Percentiles rank a stretch among this genome's conserved stretches.
Conservation (phyloP, 2,888 invertebrate genomes). For the Cataglyphis altisquamis region DNA sequence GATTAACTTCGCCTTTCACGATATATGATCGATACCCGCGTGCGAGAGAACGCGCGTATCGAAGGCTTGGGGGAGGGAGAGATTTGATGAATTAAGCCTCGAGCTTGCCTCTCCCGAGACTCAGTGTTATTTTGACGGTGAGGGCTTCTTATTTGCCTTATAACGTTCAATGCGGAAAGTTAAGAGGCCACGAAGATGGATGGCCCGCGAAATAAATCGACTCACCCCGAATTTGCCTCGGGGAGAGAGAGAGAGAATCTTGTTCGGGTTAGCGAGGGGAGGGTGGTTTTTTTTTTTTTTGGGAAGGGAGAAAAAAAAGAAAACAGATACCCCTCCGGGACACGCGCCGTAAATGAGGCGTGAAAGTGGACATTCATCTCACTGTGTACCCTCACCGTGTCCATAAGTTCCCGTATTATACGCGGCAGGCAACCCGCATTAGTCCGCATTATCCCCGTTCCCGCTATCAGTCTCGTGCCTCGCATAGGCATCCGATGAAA, state of each 20-base stretch:
- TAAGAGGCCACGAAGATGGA: conserved; percentile 11
- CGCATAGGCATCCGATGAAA: conserved; percentile 10
- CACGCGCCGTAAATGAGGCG: conserved; percentile 32
- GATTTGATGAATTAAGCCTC: conserved; percentile 35
- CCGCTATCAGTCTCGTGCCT: conserved; percentile 2
- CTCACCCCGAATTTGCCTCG: conserved; percentile 5
- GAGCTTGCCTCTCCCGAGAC: neutral
- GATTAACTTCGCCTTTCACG: conserved; percentile 41
- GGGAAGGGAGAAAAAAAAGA: neutral
- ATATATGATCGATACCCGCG: conserved; percentile 34
- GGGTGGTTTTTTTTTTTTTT: neutral
- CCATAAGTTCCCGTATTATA: conserved; percentile 50
- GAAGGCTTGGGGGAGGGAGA: conserved; percentile 16
- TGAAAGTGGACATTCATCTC: conserved; percentile 46
- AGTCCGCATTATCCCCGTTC: conserved; percentile 40
- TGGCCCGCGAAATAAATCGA: neutral
- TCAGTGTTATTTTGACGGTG: neutral
- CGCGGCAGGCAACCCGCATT: conserved; percentile 36
- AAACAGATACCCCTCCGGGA: conserved; percentile 18
- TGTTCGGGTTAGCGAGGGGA: neutral
- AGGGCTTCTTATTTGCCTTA: conserved; percentile 3
- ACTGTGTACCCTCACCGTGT: neutral
- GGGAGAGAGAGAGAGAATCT: conserved; percentile 8
- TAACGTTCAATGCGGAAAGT: conserved; percentile 40
- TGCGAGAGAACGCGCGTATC: conserved; percentile 25